phyloP scores from a whole-genome alignment of 1,140 invertebrate genomes.

The Druon quercuslanigerum region DNA sequence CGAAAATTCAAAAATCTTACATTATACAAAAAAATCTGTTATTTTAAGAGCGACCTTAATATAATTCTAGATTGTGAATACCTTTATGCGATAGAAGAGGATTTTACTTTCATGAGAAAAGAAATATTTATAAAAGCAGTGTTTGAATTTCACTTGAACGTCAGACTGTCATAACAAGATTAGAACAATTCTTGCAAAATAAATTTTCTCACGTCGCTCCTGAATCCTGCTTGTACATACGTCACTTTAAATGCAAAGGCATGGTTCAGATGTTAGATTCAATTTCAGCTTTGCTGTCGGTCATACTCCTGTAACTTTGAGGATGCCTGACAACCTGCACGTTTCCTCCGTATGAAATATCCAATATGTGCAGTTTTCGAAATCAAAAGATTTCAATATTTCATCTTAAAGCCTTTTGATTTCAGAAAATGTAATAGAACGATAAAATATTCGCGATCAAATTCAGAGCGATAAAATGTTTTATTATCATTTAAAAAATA shows the following conservation, averaged over 20 bases:
- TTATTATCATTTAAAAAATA: no score
- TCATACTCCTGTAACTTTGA: slow-evolving; percentile 17
- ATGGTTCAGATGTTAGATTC: slow-evolving; percentile 24
- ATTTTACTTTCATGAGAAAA: background rate
- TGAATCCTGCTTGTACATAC: slow-evolving; percentile 11
- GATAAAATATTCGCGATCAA: no score
- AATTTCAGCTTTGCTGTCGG: slow-evolving; percentile 29
- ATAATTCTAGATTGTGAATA: no score
- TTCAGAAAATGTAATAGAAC: no score
- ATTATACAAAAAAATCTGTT: no score
- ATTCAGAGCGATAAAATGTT: no score
- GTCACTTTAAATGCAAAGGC: slow-evolving; percentile 25
- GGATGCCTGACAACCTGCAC: slow-evolving; percentile 1
- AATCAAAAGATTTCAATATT: background rate
- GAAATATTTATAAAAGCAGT: background rate
- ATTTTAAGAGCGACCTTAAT: no score
- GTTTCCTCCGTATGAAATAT: background rate
- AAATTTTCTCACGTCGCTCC: slow-evolving; percentile 15
- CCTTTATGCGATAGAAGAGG: background rate
- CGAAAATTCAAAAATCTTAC: no score
- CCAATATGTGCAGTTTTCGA: background rate
- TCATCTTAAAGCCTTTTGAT: no score
- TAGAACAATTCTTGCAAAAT: slow-evolving; percentile 22
- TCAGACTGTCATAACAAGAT: slow-evolving; percentile 27
- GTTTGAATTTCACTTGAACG: background rate